These are phyloP conservation scores for Eurypyga helias DNA, from an alignment of 2,113 vertebrate species.

Conservation along the genomic window DNA sequence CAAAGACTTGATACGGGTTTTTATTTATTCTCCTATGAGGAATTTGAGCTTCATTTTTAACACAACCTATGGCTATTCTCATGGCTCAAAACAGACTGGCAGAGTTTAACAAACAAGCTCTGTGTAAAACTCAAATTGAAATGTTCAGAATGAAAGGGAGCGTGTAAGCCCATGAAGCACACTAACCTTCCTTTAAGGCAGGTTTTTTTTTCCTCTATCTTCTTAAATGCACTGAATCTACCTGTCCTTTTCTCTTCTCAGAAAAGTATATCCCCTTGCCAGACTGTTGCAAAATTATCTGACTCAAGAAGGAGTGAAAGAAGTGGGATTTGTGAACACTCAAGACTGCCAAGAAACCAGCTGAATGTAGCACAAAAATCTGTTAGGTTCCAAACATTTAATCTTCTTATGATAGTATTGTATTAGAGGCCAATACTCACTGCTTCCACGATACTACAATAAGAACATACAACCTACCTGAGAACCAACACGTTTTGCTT, in stretches of 20 bases:
- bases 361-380: slow-evolving; percentile 3
- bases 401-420: not conserved
- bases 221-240: not conserved
- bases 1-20: not conserved
- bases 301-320: not conserved
- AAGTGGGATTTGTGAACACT: slow-evolving; percentile 14
- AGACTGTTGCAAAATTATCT: not conserved
- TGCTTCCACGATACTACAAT: not conserved
- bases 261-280: not conserved
- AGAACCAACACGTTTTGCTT: not conserved
- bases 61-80: not conserved
- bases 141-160: not conserved
- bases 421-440: not conserved
- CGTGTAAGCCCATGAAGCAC: not conserved
- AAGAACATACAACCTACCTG: not conserved
- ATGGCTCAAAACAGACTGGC: not conserved
- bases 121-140: not conserved
- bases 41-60: not conserved
- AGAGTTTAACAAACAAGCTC: not conserved
- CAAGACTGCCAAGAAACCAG: not conserved
- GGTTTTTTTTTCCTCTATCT: not conserved
- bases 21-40: not conserved
- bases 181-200: not conserved
- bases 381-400: slow-evolving; percentile 20
- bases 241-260: not conserved